Evolutionary conservation across 2,113 vertebrate genomes (phyloP), one percentile per base, ranked within the genome.

Genomic region (Triplophysa siluroides): DNA sequence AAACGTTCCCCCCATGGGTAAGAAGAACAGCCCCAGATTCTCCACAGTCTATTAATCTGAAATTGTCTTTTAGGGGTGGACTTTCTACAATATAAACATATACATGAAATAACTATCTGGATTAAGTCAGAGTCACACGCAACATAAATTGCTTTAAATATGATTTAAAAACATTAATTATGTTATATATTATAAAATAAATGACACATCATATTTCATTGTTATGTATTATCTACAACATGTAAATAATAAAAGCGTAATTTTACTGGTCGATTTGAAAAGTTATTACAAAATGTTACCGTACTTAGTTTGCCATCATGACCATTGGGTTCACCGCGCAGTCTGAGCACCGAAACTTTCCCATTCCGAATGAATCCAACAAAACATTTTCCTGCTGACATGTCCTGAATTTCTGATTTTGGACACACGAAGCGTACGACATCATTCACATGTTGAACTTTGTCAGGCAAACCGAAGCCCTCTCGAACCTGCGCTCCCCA

Each of bases 331-430:
- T 33, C 56, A 12, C 1, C 12, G 23, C 33, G 56, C 45, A 78
- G 4, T 58, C 23, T 80, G 18, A 78, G n/a, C 16, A 80, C n/a
- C 11, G 67, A 82, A 2, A 62, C 23, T 1, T 76, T 69, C 38
- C 78, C 83, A 54, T 85, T 61, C 26, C 54, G 61, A 14, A 85
- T 63, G 12, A 85, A 82, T 58, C 77, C 80, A 29, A 63, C 2
- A 16, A 74, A 41, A 9, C 7, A 33, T 33, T 3, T 73, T 38
- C 83, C 81, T 2, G 63, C 71, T 50, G 80, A 76, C 23, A 85
- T 18, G 23, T 78, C 73, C 8, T 64, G 56, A 23, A 85, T 65
- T 9, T 6, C 14, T 19, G 83, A 18, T 23, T 72, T 80, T 2
- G 73, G 45, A 73, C 50, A 24, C 6, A 79, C 0, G 3, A 10